These are phyloP conservation scores for Elaphurus davidianus DNA, from an alignment of 2,113 vertebrate genomes.

Conservation along the genomic window DNA sequence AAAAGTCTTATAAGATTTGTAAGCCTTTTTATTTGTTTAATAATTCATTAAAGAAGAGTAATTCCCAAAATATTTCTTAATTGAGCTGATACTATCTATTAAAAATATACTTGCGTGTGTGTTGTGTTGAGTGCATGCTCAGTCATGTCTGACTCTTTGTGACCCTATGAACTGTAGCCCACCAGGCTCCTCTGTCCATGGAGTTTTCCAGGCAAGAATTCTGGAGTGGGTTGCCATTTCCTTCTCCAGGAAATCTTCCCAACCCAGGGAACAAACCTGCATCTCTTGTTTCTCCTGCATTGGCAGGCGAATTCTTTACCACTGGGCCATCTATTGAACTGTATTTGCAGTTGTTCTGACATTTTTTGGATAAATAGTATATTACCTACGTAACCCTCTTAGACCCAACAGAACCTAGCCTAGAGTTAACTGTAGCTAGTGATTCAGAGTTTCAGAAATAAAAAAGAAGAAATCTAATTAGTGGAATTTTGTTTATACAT, in stretches of 20 bases:
- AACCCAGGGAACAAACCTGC: neutral
- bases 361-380: neutral
- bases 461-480: neutral
- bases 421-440: neutral
- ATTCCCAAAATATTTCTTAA: neutral
- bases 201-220: neutral
- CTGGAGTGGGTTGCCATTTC: neutral
- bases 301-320: neutral
- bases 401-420: neutral
- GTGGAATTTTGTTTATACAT: neutral
- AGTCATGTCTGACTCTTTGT: neutral
- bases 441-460: neutral
- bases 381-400: neutral
- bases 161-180: neutral
- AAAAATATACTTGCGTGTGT: neutral
- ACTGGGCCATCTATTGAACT: neutral
- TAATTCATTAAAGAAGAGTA: neutral
- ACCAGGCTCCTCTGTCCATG: neutral
- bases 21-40: neutral
- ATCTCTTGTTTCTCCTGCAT: neutral
- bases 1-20: neutral
- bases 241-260: neutral
- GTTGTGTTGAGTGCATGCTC: neutral
- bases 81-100: neutral
- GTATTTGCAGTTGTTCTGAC: neutral